Conservation (phyloP, 2,888 invertebrate genomes). For the Acrobeloides nanus region DNA sequence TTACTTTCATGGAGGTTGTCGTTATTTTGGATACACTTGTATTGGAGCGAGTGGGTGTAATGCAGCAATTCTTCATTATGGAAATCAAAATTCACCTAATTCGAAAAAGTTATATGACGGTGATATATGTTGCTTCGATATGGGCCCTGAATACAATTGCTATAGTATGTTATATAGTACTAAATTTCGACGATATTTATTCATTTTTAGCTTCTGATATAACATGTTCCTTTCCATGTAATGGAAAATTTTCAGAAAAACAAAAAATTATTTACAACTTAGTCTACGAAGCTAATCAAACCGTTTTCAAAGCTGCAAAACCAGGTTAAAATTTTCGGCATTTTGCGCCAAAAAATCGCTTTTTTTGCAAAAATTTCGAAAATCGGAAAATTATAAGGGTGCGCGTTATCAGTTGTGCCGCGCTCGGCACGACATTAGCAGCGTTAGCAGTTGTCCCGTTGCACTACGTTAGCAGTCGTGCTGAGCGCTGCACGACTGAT, state of each 20-base stretch:
- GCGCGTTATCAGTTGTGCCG: too few relatives aligned
- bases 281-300: too few relatives aligned
- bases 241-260: slow-evolving; percentile 82
- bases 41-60: slow-evolving; percentile 88
- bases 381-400: too few relatives aligned
- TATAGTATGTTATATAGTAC: slow-evolving; percentile 63
- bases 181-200: too few relatives aligned
- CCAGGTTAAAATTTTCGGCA: too few relatives aligned
- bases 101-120: slow-evolving; percentile 69
- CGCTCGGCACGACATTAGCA: too few relatives aligned
- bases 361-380: too few relatives aligned
- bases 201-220: slow-evolving; percentile 71
- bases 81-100: slow-evolving; percentile 93
- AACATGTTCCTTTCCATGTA: slow-evolving; percentile 87
- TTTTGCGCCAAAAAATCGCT: too few relatives aligned
- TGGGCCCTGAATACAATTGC: slow-evolving; percentile 88
- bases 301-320: too few relatives aligned
- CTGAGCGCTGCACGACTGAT: too few relatives aligned
- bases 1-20: slow-evolving; percentile 79
- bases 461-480: too few relatives aligned
- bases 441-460: too few relatives aligned
- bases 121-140: slow-evolving; percentile 65
- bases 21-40: slow-evolving; percentile 80
- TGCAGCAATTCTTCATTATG: slow-evolving; percentile 83
- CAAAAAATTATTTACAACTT: slow-evolving; percentile 77